A percentile compares a stretch with the other conserved stretches of the same genome.
Conservation (phyloP, 1,140 invertebrate genomes). For the Anthonomus grandis region DNA sequence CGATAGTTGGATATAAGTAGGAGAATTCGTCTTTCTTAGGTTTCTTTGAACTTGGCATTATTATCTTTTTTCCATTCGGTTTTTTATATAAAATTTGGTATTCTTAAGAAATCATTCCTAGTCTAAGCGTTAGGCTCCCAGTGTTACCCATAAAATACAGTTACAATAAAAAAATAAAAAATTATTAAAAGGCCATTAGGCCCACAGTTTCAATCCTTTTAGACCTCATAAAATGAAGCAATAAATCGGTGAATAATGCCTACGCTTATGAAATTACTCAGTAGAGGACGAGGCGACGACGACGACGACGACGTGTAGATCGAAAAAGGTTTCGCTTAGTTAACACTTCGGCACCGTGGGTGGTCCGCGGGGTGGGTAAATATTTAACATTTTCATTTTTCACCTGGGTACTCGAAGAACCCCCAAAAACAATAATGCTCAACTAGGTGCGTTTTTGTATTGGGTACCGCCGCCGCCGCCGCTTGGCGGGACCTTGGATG, state of each 20-base stretch:
- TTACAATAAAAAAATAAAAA: no score
- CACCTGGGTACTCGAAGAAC: conserved; percentile 38
- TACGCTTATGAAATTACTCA: conserved; percentile 4
- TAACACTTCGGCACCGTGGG: conserved; percentile 33
- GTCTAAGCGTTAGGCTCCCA: no score
- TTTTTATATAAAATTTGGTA: no score
- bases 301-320: no score
- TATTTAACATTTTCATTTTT: conserved; percentile 40
- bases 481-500: no score
- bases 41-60: no score
- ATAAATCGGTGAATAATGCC: not conserved
- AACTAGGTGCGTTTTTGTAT: conserved; percentile 34
- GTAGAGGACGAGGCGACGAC: conserved; percentile 10
- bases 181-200: not conserved
- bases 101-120: no score
- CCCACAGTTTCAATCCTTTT: not conserved
- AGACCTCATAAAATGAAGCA: not conserved
- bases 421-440: conserved; percentile 37
- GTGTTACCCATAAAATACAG: no score
- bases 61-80: no score
- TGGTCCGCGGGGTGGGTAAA: conserved; percentile 34
- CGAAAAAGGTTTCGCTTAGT: conserved; percentile 22
- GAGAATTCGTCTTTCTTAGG: no score
- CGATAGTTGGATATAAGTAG: no score
- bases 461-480: no score